Evolutionary conservation across 35 echinoderm and acorn worm genomes (phyloP).

Genomic region (Nesometra sesokonis): DNA sequence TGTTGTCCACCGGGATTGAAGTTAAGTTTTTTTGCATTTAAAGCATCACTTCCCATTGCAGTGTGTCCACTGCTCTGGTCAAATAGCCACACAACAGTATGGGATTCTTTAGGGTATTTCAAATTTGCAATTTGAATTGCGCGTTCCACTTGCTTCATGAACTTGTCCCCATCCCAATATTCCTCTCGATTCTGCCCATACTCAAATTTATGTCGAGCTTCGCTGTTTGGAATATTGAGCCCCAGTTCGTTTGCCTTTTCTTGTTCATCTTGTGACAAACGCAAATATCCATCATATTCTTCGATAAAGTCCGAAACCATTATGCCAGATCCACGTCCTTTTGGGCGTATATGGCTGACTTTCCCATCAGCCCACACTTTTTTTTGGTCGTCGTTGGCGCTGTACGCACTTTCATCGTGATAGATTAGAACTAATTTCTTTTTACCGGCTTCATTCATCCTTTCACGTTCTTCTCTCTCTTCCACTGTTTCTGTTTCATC

Average conservation of each 20-base stretch:
- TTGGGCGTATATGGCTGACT: background rate
- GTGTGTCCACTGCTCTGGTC: background rate
- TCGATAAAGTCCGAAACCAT: constrained; percentile 1
- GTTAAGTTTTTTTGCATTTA: background rate
- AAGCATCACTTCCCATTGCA: background rate
- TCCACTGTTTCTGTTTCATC: too few species aligned
- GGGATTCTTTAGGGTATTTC: background rate
- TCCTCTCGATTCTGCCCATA: background rate
- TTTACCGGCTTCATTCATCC: too few species aligned
- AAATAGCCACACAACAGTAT: constrained; percentile 1
- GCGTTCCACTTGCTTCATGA: background rate
- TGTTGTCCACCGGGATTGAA: background rate
- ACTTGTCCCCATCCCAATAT: background rate
- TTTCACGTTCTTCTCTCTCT: too few species aligned
- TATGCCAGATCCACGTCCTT: background rate
- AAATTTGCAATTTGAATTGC: background rate
- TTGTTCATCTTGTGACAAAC: background rate
- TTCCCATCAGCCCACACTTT: background rate
- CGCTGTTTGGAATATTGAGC: background rate
- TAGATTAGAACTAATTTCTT: background rate
- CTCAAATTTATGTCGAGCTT: constrained; percentile 7
- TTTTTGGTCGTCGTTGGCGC: background rate
- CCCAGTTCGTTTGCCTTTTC: background rate
- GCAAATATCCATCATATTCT: background rate
- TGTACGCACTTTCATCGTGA: background rate